phyloP scores from a whole-genome alignment of 2,113 vertebrate genomes.

The Microtus montanus region DNA sequence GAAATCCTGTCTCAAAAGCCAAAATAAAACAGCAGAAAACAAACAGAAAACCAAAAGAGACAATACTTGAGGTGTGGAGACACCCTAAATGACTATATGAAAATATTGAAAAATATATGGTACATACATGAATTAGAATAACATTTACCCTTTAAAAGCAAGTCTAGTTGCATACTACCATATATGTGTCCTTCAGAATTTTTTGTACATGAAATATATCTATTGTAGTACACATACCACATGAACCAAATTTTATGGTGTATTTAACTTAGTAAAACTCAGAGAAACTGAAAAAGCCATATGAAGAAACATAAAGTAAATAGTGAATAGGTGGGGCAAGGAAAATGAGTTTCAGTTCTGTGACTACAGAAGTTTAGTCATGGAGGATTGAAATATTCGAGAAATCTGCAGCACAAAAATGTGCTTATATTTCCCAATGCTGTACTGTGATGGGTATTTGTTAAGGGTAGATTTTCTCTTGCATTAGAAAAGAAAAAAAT shows the following conservation, averaged over 20 bases:
- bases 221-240: background rate
- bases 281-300: background rate
- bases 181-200: background rate
- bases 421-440: background rate
- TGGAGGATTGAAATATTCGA: background rate
- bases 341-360: background rate
- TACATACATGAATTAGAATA: background rate
- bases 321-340: background rate
- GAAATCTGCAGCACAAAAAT: background rate
- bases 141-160: background rate
- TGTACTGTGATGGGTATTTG: background rate
- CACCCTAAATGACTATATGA: background rate
- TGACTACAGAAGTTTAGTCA: background rate
- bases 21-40: background rate
- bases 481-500: background rate
- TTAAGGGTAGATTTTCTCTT: background rate
- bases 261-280: background rate
- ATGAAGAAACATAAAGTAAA: background rate
- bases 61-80: background rate
- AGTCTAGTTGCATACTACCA: background rate
- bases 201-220: background rate
- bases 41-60: background rate
- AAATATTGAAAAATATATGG: background rate
- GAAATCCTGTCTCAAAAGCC: background rate
- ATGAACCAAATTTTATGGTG: background rate